Conservation (phyloP, 1,140 invertebrate genomes). For the Melipona quadrifasciata region DNA sequence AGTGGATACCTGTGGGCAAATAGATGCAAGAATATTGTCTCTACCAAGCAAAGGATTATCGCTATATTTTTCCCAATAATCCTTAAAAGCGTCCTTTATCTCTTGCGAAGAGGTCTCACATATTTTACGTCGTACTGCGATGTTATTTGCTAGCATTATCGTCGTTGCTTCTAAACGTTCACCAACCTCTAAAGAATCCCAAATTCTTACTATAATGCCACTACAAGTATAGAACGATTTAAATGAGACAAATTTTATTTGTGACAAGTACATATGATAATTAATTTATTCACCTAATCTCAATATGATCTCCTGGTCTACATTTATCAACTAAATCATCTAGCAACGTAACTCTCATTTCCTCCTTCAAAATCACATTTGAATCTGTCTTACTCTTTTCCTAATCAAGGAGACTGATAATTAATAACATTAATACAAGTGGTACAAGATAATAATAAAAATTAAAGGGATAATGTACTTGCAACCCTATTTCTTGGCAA, state of each 20-base stretch:
- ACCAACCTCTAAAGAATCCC: constrained; percentile 84
- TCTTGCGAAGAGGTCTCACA: constrained; percentile 81
- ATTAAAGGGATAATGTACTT: constrained; percentile 80
- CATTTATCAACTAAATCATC: constrained; percentile 94
- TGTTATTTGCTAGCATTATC: constrained; percentile 75
- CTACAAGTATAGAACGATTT: constrained; percentile 80
- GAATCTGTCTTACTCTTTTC: constrained; percentile 69
- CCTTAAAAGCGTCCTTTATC: constrained; percentile 86
- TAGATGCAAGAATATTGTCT: constrained; percentile 90
- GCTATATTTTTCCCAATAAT: constrained; percentile 89
- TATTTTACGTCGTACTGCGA: constrained; percentile 74
- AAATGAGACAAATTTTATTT: not conserved
- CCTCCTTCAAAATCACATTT: constrained; percentile 59
- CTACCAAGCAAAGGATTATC: constrained; percentile 86
- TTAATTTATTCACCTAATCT: constrained; percentile 86
- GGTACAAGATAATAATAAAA: constrained; percentile 12
- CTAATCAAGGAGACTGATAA: constrained; percentile 59
- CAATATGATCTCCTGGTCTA: constrained; percentile 94
- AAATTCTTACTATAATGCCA: constrained; percentile 89
- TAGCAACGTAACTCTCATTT: constrained; percentile 85
- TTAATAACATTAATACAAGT: constrained; percentile 4
- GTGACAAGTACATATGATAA: not conserved
- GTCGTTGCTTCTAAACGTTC: constrained; percentile 83
- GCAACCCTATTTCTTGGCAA: constrained; percentile 95
- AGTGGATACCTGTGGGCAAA: constrained; percentile 90